A percentile compares a stretch with the other conserved stretches of the same genome.
Evolutionary conservation across 2,888 invertebrate genomes (phyloP).

Genomic region (Leptinotarsa peninsularis): DNA sequence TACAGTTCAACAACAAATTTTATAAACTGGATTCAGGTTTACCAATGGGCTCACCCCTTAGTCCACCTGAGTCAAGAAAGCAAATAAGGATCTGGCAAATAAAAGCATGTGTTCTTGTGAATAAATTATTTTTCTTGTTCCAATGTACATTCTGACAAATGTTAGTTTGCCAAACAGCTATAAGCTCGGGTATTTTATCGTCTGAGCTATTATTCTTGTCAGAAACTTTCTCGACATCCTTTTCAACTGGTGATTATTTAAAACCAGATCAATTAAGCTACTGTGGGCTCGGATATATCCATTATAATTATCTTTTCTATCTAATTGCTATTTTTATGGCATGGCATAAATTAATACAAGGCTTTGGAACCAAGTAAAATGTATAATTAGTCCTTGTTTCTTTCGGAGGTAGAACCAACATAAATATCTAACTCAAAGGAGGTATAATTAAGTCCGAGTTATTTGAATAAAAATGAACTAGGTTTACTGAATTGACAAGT

Average conservation of each 20-base stretch:
- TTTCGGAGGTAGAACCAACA: slow-evolving; percentile 14
- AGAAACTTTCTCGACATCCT: slow-evolving; percentile 23
- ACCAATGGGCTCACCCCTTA: no score
- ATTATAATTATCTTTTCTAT: slow-evolving; percentile 31
- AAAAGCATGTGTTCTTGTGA: background rate
- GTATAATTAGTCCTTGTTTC: slow-evolving; percentile 24
- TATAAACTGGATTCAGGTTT: no score
- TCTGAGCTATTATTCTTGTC: slow-evolving; percentile 6
- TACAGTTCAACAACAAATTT: no score
- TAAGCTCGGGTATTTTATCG: background rate
- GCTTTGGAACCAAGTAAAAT: slow-evolving; percentile 25
- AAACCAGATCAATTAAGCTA: slow-evolving; percentile 32
- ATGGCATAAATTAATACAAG: slow-evolving; percentile 25
- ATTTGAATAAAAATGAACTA: slow-evolving; percentile 20
- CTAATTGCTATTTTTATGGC: slow-evolving; percentile 30
- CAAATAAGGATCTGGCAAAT: background rate
- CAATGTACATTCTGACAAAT: background rate
- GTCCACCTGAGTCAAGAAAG: background rate
- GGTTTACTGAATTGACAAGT: slow-evolving; percentile 19
- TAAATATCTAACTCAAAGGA: background rate
- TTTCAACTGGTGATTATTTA: slow-evolving; percentile 27
- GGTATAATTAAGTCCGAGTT: slow-evolving; percentile 9
- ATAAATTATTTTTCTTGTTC: background rate
- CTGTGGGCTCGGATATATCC: slow-evolving; percentile 30
- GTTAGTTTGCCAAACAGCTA: background rate